Base-by-base conservation (phyloP, 2,113 vertebrate species). In the Centropus bengalensis region DNA sequence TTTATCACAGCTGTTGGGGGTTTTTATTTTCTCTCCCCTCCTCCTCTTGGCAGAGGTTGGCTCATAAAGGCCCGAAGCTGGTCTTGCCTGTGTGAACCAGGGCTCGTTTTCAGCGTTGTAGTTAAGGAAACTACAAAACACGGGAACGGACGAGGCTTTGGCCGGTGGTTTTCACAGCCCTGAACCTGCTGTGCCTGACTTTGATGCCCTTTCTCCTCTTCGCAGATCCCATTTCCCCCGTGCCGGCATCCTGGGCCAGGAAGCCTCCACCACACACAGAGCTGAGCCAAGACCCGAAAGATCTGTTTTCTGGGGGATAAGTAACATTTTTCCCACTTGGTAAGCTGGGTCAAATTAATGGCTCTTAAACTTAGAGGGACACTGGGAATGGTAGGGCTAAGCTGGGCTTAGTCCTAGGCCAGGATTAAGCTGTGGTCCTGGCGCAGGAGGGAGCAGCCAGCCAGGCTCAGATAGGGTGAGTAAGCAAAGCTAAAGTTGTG, bases 31-130 rank as follows among this genome's bases (percentile, higher is more conserved):
- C 36, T 69, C 14, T 20, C 10, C n/a, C 47, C 27, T 64, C 40
- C 10, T 89, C 67, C 10, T 89, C 82, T 94, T 89, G 87, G 38
- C 82, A 52, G 87, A 54, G 54, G 9, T 68, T 71, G 74, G 63
- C 70, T 80, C 45, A 26, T 12, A 30, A 68, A 69, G 32, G 45
- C 54, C 28, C 30, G 59, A 58, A 71, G 62, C 40, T 52, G 83
- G 23, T 73, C 68, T 91, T 62, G 77, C 42, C 52, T 51, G 67
- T 51, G 54, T 77, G 54, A 36, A 36, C 36, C 36, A 36, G 36
- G 40, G n/a, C 63, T 76, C 86, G 21, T 19, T 92, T 92, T 73
- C 56, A 27, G 40, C 71, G 54, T 7, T 0, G 1, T 28, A 73
- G 80, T 33, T 69, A 62, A 78, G 73, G 73, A 81, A 83, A 86